These are phyloP conservation scores for Cygnus buccinator DNA, from an alignment of 2,113 vertebrate species.

Conservation along the genomic window DNA sequence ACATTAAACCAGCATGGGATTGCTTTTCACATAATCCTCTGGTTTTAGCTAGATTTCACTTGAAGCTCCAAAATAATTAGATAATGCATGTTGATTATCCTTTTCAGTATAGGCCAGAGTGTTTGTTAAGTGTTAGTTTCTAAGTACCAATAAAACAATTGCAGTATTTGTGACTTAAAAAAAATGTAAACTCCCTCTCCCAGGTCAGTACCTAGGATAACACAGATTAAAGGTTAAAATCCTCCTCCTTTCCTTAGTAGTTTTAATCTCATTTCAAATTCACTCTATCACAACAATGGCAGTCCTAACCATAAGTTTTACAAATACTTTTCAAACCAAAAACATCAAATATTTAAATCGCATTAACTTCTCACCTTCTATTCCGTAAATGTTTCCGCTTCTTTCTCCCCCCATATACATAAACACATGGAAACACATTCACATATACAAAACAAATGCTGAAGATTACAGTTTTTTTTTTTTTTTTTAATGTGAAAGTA, in stretches of 20 bases:
- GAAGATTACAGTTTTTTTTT: not conserved
- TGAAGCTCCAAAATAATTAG: not conserved
- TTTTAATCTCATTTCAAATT: not conserved
- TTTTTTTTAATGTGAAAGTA: not conserved
- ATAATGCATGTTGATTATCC: not conserved
- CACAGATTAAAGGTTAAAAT: not conserved
- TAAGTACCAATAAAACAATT: not conserved
- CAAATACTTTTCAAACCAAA: not conserved
- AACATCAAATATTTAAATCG: not conserved
- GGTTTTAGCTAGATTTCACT: not conserved
- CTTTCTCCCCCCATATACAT: not conserved
- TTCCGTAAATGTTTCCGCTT: not conserved
- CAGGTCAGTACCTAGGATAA: not conserved
- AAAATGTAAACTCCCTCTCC: not conserved
- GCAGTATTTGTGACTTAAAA: not conserved
- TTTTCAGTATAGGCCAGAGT: not conserved
- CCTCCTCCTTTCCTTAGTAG: not conserved
- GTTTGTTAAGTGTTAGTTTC: not conserved
- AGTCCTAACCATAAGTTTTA: not conserved
- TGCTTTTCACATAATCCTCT: not conserved
- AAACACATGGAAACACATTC: not conserved
- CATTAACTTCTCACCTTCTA: constrained; percentile 4
- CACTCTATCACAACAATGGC: not conserved
- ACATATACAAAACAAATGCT: not conserved
- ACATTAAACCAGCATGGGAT: not conserved